Conservation (phyloP, 2,797 vertebrate species). For the Acanthurus leucopareius region DNA sequence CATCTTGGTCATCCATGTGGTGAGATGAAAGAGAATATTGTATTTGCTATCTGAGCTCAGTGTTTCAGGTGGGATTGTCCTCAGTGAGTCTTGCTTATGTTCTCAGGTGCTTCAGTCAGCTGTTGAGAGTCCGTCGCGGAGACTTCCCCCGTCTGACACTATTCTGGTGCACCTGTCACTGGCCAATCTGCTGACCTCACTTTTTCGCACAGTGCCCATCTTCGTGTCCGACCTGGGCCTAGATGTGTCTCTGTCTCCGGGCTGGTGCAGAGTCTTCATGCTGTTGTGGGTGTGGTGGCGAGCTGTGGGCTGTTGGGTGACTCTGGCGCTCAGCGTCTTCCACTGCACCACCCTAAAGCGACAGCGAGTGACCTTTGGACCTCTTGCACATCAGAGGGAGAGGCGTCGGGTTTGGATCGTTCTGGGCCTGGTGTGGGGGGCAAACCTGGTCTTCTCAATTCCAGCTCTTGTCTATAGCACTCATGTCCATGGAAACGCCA, state of each 20-base stretch:
- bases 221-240: conserved; percentile 86
- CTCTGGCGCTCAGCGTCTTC: conserved; percentile 85
- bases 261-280: conserved; percentile 88
- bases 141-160: conserved; percentile 83
- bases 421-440: conserved; percentile 81
- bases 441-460: conserved; percentile 83
- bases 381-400: conserved; percentile 73
- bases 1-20: conserved; percentile 86
- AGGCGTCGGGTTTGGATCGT: conserved; percentile 72
- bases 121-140: conserved; percentile 64
- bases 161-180: conserved; percentile 87
- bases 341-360: conserved; percentile 85
- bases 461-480: conserved; percentile 85
- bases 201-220: conserved; percentile 87
- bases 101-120: conserved; percentile 82
- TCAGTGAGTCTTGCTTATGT: conserved; percentile 25
- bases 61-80: conserved; percentile 10
- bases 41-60: background rate
- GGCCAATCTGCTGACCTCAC: conserved; percentile 85
- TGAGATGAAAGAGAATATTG: conserved; percentile 61
- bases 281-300: conserved; percentile 90
- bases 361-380: conserved; percentile 74
- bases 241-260: conserved; percentile 77
- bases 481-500: conserved; percentile 79
- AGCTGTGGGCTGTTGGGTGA: conserved; percentile 87